A percentile compares a stretch with the other conserved stretches of the same genome.
These are phyloP conservation scores for Melanotaenia parkinsoni DNA, from an alignment of 2,797 vertebrate species.

Conservation along the genomic window DNA sequence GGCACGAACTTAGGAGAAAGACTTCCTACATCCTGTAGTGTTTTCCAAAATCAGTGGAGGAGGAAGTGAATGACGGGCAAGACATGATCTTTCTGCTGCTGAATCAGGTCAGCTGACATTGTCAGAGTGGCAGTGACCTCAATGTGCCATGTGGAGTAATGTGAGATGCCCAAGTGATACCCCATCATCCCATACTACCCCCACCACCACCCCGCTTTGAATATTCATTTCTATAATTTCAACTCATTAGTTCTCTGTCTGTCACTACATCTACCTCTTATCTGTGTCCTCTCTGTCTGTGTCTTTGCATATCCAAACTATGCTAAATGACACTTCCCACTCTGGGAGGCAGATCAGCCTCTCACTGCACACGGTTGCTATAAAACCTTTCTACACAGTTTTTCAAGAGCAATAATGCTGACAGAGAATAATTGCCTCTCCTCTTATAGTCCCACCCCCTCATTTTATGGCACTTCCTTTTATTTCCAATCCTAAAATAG, in stretches of 20 bases:
- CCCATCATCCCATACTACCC: constrained; percentile 19
- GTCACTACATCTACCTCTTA: constrained; percentile 37
- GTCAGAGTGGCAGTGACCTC: constrained; percentile 74
- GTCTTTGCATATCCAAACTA: constrained; percentile 28
- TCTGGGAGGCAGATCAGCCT: constrained; percentile 48
- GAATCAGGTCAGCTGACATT: constrained; percentile 61
- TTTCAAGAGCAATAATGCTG: constrained; percentile 71
- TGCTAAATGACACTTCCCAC: constrained; percentile 47
- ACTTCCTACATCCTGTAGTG: not conserved
- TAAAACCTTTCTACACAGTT: constrained; percentile 56
- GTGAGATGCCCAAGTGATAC: constrained; percentile 44
- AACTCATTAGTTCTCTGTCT: constrained; percentile 48
- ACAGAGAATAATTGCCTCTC: constrained; percentile 70
- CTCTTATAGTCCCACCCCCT: constrained; percentile 36
- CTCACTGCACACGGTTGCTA: constrained; percentile 35
- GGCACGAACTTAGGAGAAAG: not conserved
- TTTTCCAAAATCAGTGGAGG: not conserved
- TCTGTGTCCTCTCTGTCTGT: constrained; percentile 29
- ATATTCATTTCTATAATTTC: constrained; percentile 17
- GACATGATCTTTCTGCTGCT: constrained; percentile 25
- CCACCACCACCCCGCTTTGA: constrained; percentile 20
- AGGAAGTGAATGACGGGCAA: constrained; percentile 11
- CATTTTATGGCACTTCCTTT: constrained; percentile 57
- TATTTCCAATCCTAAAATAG: constrained; percentile 64
- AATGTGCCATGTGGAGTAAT: constrained; percentile 79